These are phyloP conservation scores for Salmo trutta DNA, from an alignment of 2,797 vertebrate species.

Conservation along the genomic window DNA sequence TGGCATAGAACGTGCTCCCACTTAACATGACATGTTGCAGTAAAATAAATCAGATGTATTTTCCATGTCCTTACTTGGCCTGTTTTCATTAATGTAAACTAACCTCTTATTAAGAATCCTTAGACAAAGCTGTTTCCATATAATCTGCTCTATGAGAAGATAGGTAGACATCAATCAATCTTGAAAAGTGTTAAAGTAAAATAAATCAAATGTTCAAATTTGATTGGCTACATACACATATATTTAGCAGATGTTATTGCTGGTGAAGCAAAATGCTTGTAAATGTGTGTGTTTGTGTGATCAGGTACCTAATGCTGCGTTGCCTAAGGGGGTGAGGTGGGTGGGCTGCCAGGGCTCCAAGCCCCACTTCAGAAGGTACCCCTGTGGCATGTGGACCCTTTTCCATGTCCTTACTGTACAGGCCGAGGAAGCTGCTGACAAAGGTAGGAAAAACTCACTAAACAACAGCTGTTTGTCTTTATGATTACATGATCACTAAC, in stretches of 20 bases:
- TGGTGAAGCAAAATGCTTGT: not conserved
- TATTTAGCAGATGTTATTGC: too few species aligned
- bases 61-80: not conserved
- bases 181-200: not conserved
- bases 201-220: too few species aligned
- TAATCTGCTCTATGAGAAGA: not conserved
- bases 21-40: not conserved
- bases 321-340: conserved; percentile 81
- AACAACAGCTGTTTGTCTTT: not conserved
- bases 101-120: not conserved
- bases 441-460: conserved; percentile 55
- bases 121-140: not conserved
- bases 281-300: conserved; percentile 17
- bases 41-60: not conserved
- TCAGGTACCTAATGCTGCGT: conserved; percentile 67
- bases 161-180: conserved; percentile 8
- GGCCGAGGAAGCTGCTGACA: conserved; percentile 47
- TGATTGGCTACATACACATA: too few species aligned
- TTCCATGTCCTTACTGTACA: conserved; percentile 90
- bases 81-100: not conserved
- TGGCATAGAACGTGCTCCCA: not conserved
- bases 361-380: conserved; percentile 83
- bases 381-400: conserved; percentile 90
- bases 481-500: too few species aligned
- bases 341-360: conserved; percentile 89